Evolutionary conservation across 1,140 invertebrate species (phyloP).

Genomic region (Cotesia vestalis): DNA sequence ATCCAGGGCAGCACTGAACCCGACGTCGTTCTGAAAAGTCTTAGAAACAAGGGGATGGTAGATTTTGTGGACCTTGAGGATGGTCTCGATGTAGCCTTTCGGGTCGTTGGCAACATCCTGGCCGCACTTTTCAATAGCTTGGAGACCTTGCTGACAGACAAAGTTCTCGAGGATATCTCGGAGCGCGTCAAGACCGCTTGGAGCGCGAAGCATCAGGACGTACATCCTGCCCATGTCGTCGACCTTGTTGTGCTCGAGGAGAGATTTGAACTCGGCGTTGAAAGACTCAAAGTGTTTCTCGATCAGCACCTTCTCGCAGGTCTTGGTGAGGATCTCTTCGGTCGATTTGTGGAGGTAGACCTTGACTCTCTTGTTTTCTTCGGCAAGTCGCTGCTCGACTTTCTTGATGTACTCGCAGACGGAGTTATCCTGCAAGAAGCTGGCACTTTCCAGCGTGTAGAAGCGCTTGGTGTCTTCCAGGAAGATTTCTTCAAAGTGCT

Average conservation of each 20-base stretch:
- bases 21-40: conserved; percentile 96
- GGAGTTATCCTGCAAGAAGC: conserved; percentile 93
- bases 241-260: conserved; percentile 94
- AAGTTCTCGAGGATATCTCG: conserved; percentile 90
- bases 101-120: conserved; percentile 88
- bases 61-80: conserved; percentile 97
- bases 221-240: conserved; percentile 96
- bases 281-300: conserved; percentile 97
- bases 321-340: conserved; percentile 80
- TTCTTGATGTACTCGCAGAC: conserved; percentile 99
- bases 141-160: conserved; percentile 90
- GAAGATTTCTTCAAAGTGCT: conserved; percentile 95
- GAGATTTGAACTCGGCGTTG: conserved; percentile 96
- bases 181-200: conserved; percentile 90
- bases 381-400: conserved; percentile 89
- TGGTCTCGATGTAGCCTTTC: conserved; percentile 96
- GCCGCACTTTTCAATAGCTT: conserved; percentile 93
- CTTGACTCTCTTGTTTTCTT: conserved; percentile 92
- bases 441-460: conserved; percentile 92
- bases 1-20: conserved; percentile 95
- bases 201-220: conserved; percentile 89
- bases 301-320: conserved; percentile 95
- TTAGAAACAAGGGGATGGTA: conserved; percentile 93
- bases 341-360: conserved; percentile 96
- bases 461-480: conserved; percentile 95